Evolutionary conservation across 2,113 vertebrate species (phyloP).

Genomic region (Nibea coibor): DNA sequence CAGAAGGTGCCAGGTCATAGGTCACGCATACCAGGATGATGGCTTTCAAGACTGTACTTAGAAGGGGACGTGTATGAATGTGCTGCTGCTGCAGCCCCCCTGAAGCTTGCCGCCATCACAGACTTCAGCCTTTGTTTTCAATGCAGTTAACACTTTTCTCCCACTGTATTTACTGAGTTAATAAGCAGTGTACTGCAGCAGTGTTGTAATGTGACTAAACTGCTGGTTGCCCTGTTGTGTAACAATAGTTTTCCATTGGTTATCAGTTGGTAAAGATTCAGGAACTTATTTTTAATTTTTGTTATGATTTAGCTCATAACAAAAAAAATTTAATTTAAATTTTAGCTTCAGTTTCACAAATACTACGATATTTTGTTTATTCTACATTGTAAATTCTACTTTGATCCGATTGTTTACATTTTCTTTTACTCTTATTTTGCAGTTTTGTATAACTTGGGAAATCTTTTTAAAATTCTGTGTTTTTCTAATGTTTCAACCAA

Average conservation of each 20-base stretch:
- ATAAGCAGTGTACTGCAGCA: neutral
- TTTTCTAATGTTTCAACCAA: too few relatives aligned
- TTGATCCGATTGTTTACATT: too few relatives aligned
- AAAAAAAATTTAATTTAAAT: too few relatives aligned
- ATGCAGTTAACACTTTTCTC: neutral
- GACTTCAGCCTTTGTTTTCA: neutral
- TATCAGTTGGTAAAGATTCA: neutral
- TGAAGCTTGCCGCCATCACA: neutral
- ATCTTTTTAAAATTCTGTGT: too few relatives aligned
- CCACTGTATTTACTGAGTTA: neutral
- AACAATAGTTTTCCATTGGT: neutral
- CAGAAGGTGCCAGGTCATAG: constrained; percentile 73
- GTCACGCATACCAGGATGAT: constrained; percentile 71
- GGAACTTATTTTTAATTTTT: neutral
- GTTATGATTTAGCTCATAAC: too few relatives aligned
- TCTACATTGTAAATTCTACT: too few relatives aligned
- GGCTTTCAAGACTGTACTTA: constrained; percentile 64
- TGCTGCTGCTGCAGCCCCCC: neutral
- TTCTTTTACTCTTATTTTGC: too few relatives aligned
- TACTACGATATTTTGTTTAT: too few relatives aligned
- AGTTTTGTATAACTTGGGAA: too few relatives aligned
- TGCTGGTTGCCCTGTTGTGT: neutral
- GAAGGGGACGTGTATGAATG: constrained; percentile 36
- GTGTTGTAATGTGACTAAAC: neutral
- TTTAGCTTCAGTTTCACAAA: too few relatives aligned